Evolutionary conservation across 2,797 vertebrate species (phyloP), one percentile per base, ranked within the genome.

Genomic region (Ciconia nigra): DNA sequence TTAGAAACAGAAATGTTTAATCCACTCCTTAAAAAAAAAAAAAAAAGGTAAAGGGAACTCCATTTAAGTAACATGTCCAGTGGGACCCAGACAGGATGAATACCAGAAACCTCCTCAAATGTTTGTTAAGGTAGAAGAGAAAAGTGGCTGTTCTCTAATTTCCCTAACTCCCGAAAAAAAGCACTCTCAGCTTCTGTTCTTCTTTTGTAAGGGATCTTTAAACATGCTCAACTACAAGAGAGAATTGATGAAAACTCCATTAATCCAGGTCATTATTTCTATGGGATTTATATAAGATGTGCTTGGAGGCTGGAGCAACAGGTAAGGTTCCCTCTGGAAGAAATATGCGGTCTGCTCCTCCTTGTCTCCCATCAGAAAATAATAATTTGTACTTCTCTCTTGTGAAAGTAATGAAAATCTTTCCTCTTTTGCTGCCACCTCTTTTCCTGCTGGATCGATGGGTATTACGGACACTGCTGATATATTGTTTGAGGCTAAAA

Each of bases 1-100:
- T 91, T 87, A 89, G 65, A 91, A 83, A 54, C 11, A 86, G 82
- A 93, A 93, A 65, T 79, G 26, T 91, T 92, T 92, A 87, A 87
- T 52, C 24, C 16, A 41, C 7, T 67, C 11, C 5, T 46, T 31
- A 54, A 12, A 52, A 28, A 33, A n/a, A 9, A n/a, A 9, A 7
- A 25, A 35, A 46, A 57, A 28, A 25, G 22, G 7, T 20, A 39
- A 44, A 81, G 7, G 7, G 19, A 77, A 67, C 14, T 80, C 35
- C 8, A 25, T 44, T 65, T 59, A 71, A 81, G 44, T 49, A 77
- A 72, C 44, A n/a, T 33, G 10, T 78, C 58, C 54, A 72, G 49
- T n/a, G 46, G 22, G 25, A 89, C 74, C 28, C 58, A 83, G 42
- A 47, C 10, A 55, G 29, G 46, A 92, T 42, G 54, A 72, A 69